These are phyloP conservation scores for Parasteatoda tepidariorum DNA, from an alignment of 1,140 invertebrate species.

Conservation along the genomic window DNA sequence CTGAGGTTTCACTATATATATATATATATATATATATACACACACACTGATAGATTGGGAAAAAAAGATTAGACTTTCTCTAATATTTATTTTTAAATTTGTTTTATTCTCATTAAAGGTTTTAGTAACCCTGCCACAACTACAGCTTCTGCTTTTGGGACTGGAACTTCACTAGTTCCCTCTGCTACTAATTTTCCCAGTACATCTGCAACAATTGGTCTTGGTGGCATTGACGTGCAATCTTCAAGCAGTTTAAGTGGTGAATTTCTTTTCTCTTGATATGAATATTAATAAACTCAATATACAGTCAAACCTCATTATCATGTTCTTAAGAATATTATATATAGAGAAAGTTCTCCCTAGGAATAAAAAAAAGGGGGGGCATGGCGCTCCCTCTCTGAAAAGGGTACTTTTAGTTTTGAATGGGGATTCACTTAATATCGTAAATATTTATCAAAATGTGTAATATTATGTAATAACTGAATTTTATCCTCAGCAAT, in stretches of 20 bases:
- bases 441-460: too few species aligned
- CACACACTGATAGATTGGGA: neutral
- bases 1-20: neutral
- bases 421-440: too few species aligned
- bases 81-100: neutral
- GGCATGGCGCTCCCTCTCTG: too few species aligned
- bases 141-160: constrained; percentile 4
- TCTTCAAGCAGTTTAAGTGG: constrained; percentile 6
- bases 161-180: constrained; percentile 7
- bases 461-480: too few species aligned
- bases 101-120: neutral
- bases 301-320: neutral
- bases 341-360: neutral
- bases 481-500: too few species aligned
- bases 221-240: constrained; percentile 38
- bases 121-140: constrained; percentile 19
- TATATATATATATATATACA: neutral
- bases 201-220: constrained; percentile 7
- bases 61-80: neutral
- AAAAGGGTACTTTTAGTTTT: too few species aligned
- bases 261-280: neutral
- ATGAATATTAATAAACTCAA: neutral
- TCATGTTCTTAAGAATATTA: neutral
- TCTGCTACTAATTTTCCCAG: neutral
- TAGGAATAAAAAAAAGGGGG: too few species aligned